Base-by-base conservation (phyloP, 2,797 vertebrate genomes). In the Chaetodon trifasciatus region DNA sequence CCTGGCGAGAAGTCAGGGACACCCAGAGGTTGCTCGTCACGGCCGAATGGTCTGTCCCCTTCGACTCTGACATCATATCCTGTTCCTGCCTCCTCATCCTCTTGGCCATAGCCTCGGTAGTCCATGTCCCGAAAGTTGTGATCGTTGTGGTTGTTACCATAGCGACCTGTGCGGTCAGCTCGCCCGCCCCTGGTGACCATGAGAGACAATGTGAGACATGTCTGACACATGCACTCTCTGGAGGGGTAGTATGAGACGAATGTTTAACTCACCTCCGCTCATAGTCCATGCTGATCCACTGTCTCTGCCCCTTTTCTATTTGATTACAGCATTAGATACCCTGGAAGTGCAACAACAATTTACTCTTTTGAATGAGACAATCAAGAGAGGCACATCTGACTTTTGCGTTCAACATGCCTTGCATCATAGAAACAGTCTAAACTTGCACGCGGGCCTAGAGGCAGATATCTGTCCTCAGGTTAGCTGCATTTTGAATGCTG, bases 101-200 rank as follows among this genome's bases (percentile, higher is more conserved):
- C 96, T 17, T 95, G 96, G 50, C 95, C 91, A 11, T 97, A 97
- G 15, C 93, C 96, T 0, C 97, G 88, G 79, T 97, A 98, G 87
- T 98, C 97, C 96, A 97, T 97, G 73, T 97, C 97, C 19, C 95
- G 92, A 81, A 97, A 97, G 88, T 97, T 97, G 46, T 97, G 97
- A 70, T 97, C 96, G 0, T 93, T 93, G 7, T 92, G 88, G 53
- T 89, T 87, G 74, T 95, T 93, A 49, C 96, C 96, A 46, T 97
- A 98, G 77, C 97, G 97, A 60, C 97, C 97, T 7, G 95, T 95
- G 17, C 97, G 96, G 85, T 97, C 97, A 37, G 96, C 96, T 68
- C 97, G 95, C 24, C 97, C 97, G 69, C 97, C 94, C 86, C 97
- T 97, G 78, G 4, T 28, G 49, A 75, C 24, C 44, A 70, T 24